A percentile compares a stretch with the other conserved stretches of the same genome.
These are phyloP conservation scores for Cyanoderma ruficeps DNA, from an alignment of 2,113 vertebrate genomes.

Conservation along the genomic window DNA sequence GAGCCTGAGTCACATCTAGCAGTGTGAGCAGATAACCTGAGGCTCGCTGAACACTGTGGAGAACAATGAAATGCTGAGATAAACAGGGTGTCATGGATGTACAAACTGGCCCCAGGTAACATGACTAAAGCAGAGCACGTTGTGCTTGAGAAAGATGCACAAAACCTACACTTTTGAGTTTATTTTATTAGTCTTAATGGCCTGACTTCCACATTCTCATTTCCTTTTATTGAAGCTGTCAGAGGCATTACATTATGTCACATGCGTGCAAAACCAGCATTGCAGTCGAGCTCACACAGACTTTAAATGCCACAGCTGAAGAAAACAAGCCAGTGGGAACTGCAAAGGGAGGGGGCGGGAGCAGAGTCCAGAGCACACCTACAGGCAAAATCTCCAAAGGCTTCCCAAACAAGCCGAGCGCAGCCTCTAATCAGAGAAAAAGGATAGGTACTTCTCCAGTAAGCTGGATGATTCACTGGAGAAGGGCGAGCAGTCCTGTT, in stretches of 20 bases:
- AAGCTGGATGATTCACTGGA: neutral
- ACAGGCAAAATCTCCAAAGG: neutral
- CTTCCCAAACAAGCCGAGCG: neutral
- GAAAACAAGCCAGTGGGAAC: slow-evolving; percentile 28
- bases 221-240: slow-evolving; percentile 52
- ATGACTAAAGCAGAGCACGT: neutral
- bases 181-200: slow-evolving; percentile 41
- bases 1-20: slow-evolving; percentile 23
- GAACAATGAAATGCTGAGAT: neutral
- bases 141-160: neutral
- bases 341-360: neutral
- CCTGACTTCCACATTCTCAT: neutral
- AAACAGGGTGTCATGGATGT: neutral
- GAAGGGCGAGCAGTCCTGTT: neutral
- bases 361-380: slow-evolving; percentile 21
- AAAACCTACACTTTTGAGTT: neutral
- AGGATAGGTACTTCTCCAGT: neutral
- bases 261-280: neutral
- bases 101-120: neutral
- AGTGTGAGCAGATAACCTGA: neutral
- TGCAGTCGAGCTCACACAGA: neutral
- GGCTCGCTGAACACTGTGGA: neutral
- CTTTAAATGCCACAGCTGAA: slow-evolving; percentile 37
- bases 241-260: slow-evolving; percentile 18
- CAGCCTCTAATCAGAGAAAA: neutral